Base-by-base conservation (phyloP, 2,797 vertebrate species). In the Pangasius macronema region DNA sequence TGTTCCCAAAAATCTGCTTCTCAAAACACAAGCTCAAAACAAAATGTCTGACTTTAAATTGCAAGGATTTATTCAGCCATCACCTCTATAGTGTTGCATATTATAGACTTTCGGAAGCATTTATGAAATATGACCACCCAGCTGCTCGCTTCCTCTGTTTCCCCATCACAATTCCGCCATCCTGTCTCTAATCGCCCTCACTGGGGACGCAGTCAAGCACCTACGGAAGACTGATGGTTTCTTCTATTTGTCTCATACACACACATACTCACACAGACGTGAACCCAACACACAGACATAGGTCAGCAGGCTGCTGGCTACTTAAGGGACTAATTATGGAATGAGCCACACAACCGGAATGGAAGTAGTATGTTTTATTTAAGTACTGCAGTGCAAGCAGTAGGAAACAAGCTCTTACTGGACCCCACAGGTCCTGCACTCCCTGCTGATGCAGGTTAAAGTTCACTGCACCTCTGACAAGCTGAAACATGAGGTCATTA, bases 321-420 rank as follows among this genome's bases (percentile, higher is more conserved):
- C 88, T 88, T 77, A 79, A 85, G 88, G 87, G 87, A 86, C 83
- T 89, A 80, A 89, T 89, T 89, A 87, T 82, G 81, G 88, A 84
- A 68, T 51, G 77, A 65, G 80, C 89, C 77, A 84, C 80, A 80
- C 16, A 84, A 86, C 76, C 20, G 5, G 73, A 39, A 79, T 63
- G 73, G 42, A 72, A 84, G 70, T 82, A 85, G 63, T 53, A 87
- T 83, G 72, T 88, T 89, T 87, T 85, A 91, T 88, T 85, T 88
- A 87, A 85, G 49, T 51, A 51, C 63, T 83, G 51, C 33, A 72
- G 16, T 67, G 49, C 61, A 75, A 61, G 68, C 76, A 46, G 67
- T 67, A 55, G 42, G 39, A 65, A 87, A 65, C 49, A 30, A 39
- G 49, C 82, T 85, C 33, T 77, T 73, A 46, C 79, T 75, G 42